phyloP scores from a whole-genome alignment of 2,113 vertebrate genomes.

The Toxostoma redivivum region DNA sequence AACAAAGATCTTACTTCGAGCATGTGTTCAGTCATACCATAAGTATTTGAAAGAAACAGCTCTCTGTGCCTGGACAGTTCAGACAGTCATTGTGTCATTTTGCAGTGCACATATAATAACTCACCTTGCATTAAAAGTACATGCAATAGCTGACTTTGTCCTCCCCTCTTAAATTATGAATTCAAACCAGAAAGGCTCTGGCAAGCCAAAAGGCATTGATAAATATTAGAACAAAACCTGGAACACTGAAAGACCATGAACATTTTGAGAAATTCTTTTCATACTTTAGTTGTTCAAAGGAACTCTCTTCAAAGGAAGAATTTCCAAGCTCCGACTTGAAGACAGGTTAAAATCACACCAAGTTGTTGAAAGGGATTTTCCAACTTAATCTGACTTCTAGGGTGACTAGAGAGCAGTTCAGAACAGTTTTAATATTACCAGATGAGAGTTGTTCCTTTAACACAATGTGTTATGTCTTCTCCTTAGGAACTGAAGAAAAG shows the following conservation, averaged over 20 bases:
- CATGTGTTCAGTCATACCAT: slow-evolving; percentile 25
- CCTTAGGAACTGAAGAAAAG: slow-evolving; percentile 19
- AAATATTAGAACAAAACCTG: background rate
- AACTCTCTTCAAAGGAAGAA: background rate
- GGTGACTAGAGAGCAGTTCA: background rate
- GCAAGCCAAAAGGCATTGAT: background rate
- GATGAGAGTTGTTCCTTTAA: background rate
- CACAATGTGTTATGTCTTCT: background rate
- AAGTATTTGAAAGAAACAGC: slow-evolving; percentile 40
- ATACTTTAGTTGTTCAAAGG: background rate
- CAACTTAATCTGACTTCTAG: background rate
- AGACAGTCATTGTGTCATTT: background rate
- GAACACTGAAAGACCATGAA: background rate
- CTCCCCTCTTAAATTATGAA: background rate
- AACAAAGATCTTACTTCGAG: slow-evolving; percentile 41
- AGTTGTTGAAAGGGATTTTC: background rate
- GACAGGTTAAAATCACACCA: background rate
- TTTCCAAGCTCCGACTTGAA: background rate
- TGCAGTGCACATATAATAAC: background rate
- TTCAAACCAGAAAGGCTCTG: background rate
- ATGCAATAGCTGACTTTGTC: background rate
- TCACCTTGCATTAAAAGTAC: background rate
- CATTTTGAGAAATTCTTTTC: background rate
- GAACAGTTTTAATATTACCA: slow-evolving; percentile 7
- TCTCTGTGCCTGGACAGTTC: background rate